phyloP scores from a whole-genome alignment of 2,113 vertebrate genomes.

The Grammomys dolichurus region DNA sequence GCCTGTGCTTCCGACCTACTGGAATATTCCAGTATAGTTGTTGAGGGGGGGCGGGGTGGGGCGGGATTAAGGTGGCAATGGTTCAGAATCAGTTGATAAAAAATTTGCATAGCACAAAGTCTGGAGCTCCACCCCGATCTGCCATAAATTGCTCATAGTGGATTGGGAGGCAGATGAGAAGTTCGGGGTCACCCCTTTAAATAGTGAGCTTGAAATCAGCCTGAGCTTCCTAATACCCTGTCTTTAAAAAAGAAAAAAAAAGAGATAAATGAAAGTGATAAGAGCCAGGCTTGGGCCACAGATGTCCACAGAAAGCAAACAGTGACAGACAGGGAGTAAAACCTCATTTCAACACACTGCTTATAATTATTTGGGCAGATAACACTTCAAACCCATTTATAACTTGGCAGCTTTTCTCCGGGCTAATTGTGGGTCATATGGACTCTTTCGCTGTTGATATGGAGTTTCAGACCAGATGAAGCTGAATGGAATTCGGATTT shows the following conservation, averaged over 20 bases:
- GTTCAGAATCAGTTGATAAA: background rate
- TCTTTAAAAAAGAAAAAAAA: background rate
- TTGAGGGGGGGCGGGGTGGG: background rate
- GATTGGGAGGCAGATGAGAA: background rate
- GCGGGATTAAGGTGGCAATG: background rate
- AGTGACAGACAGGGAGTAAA: background rate
- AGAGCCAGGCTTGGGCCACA: background rate
- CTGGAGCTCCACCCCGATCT: background rate
- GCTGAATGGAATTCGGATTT: background rate
- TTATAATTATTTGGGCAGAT: background rate
- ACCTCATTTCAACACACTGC: background rate
- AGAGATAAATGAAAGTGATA: background rate
- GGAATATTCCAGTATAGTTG: background rate
- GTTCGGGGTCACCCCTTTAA: background rate
- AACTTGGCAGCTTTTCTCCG: background rate
- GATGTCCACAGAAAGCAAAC: background rate
- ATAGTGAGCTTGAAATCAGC: background rate
- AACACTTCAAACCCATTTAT: background rate
- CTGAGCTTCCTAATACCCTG: background rate
- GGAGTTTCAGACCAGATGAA: constrained; percentile 43
- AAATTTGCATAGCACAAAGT: background rate
- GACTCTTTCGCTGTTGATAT: background rate
- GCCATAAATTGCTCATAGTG: background rate
- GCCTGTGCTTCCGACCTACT: background rate
- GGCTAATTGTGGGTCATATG: background rate